These are phyloP conservation scores for Hyalella azteca DNA, from an alignment of 2,888 invertebrate genomes.

Conservation along the genomic window DNA sequence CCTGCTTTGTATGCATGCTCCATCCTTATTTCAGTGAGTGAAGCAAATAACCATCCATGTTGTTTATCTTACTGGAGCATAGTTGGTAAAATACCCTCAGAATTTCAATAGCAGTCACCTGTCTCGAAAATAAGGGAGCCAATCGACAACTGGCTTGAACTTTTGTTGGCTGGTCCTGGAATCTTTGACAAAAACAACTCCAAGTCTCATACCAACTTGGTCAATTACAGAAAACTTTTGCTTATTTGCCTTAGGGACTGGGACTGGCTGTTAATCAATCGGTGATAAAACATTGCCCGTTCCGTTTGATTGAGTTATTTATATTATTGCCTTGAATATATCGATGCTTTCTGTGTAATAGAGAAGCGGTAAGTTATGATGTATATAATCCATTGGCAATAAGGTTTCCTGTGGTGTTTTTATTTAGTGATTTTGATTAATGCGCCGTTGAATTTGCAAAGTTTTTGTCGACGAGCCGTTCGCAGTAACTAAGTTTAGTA, in stretches of 20 bases:
- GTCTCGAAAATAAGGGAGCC: conserved; percentile 6
- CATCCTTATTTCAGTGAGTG: too few relatives aligned
- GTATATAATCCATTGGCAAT: too few relatives aligned
- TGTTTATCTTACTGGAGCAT: not conserved
- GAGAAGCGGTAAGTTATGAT: too few relatives aligned
- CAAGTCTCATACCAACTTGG: conserved; percentile 35
- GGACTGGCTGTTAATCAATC: conserved; percentile 12
- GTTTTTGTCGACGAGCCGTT: too few relatives aligned
- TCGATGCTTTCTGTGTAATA: too few relatives aligned
- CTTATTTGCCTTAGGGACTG: conserved; percentile 25
- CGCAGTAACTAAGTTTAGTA: too few relatives aligned
- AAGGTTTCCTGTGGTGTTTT: too few relatives aligned
- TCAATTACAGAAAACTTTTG: conserved; percentile 30
- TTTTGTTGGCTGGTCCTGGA: conserved; percentile 4
- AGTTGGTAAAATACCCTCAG: not conserved
- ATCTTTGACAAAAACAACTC: conserved; percentile 24
- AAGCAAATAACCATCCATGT: too few relatives aligned
- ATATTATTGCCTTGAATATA: too few relatives aligned
- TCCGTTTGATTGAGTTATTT: conserved; percentile 8
- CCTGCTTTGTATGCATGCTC: too few relatives aligned
- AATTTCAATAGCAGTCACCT: conserved; percentile 35
- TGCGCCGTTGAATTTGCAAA: too few relatives aligned
- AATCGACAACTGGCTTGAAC: conserved; percentile 30
- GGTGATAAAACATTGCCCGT: conserved; percentile 4
- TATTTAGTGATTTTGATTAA: too few relatives aligned